A percentile compares a stretch with the other conserved stretches of the same genome.
phyloP scores from a whole-genome alignment of 1,140 invertebrate species.

The Drosophila sturtevanti region DNA sequence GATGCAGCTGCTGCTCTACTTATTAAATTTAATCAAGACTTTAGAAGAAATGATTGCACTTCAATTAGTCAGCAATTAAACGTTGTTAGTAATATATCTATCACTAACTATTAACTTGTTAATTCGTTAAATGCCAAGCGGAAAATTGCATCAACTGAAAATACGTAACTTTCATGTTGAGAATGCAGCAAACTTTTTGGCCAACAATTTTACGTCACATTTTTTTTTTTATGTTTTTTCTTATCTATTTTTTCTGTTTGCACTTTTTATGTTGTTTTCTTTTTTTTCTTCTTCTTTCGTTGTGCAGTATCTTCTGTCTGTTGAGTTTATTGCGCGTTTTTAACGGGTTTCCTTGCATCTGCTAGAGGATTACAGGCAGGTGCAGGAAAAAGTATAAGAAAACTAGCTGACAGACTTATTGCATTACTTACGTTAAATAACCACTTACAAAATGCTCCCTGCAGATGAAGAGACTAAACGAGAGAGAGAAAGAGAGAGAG shows the following conservation, averaged over 20 bases:
- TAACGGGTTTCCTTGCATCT: conserved; percentile 20
- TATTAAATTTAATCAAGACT: too few species aligned
- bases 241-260: conserved; percentile 2
- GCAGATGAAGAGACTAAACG: neutral
- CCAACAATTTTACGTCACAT: neutral
- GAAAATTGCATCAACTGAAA: conserved; percentile 1
- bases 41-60: too few species aligned
- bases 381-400: conserved; percentile 59
- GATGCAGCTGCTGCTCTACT: too few species aligned
- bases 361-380: conserved; percentile 54
- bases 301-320: conserved; percentile 38
- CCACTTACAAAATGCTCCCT: conserved; percentile 69
- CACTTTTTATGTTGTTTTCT: conserved; percentile 52
- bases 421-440: conserved; percentile 80
- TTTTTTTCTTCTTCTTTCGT: conserved; percentile 33
- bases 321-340: neutral
- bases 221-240: neutral
- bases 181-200: neutral
- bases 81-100: neutral
- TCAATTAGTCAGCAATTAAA: neutral
- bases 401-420: conserved; percentile 71
- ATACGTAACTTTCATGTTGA: neutral
- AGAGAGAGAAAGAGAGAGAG: neutral
- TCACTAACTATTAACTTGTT: neutral
- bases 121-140: conserved; percentile 7